phyloP scores from a whole-genome alignment of 2,797 vertebrate genomes.

The Tapera naevia region DNA sequence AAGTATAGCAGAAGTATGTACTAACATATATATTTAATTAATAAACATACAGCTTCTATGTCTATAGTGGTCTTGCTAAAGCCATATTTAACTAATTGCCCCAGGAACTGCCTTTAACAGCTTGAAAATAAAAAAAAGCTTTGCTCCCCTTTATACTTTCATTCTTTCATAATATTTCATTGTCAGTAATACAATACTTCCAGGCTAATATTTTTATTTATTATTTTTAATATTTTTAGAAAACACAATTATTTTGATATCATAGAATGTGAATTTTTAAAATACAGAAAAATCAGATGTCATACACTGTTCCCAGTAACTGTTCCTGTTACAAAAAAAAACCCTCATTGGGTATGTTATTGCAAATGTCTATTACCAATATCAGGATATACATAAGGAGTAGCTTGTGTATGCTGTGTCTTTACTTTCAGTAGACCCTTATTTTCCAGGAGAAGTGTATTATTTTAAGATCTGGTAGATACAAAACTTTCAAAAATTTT shows the following conservation, averaged over 20 bases:
- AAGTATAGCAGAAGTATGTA: neutral
- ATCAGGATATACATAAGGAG: neutral
- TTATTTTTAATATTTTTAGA: neutral
- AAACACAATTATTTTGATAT: neutral
- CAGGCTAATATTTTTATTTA: neutral
- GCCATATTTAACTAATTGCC: neutral
- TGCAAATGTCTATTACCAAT: neutral
- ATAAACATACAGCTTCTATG: neutral
- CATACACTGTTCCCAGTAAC: neutral
- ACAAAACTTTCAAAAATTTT: neutral
- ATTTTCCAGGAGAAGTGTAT: neutral
- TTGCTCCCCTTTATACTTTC: neutral
- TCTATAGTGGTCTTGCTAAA: neutral
- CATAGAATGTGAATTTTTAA: neutral
- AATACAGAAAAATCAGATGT: accelerated
- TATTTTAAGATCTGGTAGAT: neutral
- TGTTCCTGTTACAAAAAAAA: neutral
- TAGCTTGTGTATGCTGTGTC: neutral
- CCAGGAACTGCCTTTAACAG: neutral
- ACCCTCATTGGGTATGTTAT: neutral
- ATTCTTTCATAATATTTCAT: neutral
- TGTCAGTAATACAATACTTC: neutral
- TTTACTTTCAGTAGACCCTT: neutral
- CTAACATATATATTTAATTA: neutral
- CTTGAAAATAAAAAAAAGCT: neutral